Base-by-base conservation (phyloP, 2,888 invertebrate genomes). In the Bellardia bayeri region DNA sequence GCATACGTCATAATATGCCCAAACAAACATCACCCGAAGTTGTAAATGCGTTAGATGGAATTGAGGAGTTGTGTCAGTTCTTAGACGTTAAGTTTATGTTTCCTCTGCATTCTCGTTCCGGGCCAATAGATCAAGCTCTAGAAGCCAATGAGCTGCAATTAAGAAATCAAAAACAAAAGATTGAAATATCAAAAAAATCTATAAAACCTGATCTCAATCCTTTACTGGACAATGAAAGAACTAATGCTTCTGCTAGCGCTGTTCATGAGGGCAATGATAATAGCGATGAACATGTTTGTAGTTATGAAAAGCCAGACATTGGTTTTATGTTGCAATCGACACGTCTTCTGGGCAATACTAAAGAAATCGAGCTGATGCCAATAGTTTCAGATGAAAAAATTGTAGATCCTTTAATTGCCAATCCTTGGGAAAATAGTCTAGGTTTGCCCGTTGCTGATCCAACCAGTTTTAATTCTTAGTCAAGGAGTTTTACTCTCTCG, bases 1-100 rank as follows among this genome's bases (percentile, higher is more conserved):
- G 92, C 3, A 91, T 94, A 51, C 92, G 93, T n/a, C 91, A 92
- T 74, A 91, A 93, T 80, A 89, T 79, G 3, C 64, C 79, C 8
- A 75, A 83, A 33, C 80, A 78, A 16, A 90, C 91, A 9, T 90
- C 92, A 30, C 91, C 93, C 0, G 93, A 93, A 63, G 91, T 92
- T 40, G 90, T 90, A 86, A 92, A 94, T 75, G 93, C 94, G 0
- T 89, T 95, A n/a, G 94, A 94, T 89, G 94, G 94, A 9, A 94
- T 95, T 45, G 94, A 94, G 76, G 94, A 95, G 90, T 92, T 94
- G 71, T 92, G 93, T 83, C 90, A 91, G 37, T 92, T 93, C 72
- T 88, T 93, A 8, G 94, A 94, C 88, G 90, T 93, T 0, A 93
- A 93, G 76, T 91, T 92, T 42, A 90, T 93, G 79, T 91, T 92